Conservation (phyloP, 2,888 invertebrate species). For the Charanyca ferruginea region DNA sequence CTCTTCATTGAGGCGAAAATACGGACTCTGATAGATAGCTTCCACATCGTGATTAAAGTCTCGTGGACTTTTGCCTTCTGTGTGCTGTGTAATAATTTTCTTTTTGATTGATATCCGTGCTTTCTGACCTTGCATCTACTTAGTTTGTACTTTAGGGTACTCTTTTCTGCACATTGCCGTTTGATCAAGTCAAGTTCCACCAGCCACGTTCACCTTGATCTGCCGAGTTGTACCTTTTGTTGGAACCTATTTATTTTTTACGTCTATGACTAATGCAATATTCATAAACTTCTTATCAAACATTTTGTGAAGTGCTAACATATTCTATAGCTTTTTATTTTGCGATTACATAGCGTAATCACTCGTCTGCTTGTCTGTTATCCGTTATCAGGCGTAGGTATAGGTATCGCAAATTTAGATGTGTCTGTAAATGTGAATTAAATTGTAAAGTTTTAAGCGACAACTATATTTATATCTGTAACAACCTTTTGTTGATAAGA, state of each 20-base stretch:
- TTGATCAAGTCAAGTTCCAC: too few relatives aligned
- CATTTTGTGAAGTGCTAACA: constrained; percentile 42
- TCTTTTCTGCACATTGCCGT: too few relatives aligned
- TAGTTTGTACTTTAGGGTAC: too few relatives aligned
- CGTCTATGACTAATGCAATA: constrained; percentile 15
- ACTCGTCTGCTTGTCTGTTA: constrained; percentile 34
- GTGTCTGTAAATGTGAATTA: constrained; percentile 16
- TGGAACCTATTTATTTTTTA: not conserved
- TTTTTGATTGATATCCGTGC: too few relatives aligned
- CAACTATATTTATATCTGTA: constrained; percentile 14
- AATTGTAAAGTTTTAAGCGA: not conserved
- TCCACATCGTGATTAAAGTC: too few relatives aligned
- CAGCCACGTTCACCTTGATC: not conserved
- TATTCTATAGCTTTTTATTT: constrained; percentile 30
- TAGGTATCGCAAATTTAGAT: constrained; percentile 18
- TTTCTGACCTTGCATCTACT: too few relatives aligned
- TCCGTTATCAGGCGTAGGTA: constrained; percentile 41
- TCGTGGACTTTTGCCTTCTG: too few relatives aligned
- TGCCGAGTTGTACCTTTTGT: too few relatives aligned
- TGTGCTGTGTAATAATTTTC: too few relatives aligned
- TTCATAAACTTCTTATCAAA: constrained; percentile 34
- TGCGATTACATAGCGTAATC: constrained; percentile 41
- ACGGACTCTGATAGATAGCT: too few relatives aligned
- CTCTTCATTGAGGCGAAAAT: too few relatives aligned
- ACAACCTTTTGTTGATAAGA: constrained; percentile 1